A percentile compares a stretch with the other conserved stretches of the same genome.
These are phyloP conservation scores for Leptopterna dolabrata DNA, from an alignment of 2,888 invertebrate species.

Conservation along the genomic window DNA sequence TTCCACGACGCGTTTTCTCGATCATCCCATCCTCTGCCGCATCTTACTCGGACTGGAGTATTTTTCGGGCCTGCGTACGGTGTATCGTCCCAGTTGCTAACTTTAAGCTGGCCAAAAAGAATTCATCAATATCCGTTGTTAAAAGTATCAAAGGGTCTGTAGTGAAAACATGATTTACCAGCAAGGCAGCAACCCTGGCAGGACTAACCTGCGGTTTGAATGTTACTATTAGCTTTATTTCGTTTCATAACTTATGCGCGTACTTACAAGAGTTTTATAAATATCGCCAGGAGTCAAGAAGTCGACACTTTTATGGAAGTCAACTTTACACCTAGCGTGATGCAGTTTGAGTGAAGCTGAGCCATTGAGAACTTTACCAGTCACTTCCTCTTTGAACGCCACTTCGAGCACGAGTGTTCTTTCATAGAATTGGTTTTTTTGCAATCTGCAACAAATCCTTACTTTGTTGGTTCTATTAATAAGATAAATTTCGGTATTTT, in stretches of 20 bases:
- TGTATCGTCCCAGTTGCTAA: constrained; percentile 77
- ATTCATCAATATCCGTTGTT: neutral
- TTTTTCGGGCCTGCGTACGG: constrained; percentile 72
- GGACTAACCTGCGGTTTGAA: no score
- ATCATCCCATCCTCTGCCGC: neutral
- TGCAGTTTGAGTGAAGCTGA: constrained; percentile 80
- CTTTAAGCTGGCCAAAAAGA: constrained; percentile 70
- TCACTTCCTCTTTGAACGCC: constrained; percentile 89
- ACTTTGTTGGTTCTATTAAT: no score
- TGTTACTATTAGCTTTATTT: no score
- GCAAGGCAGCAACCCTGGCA: no score
- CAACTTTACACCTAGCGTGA: constrained; percentile 80
- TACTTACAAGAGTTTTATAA: constrained; percentile 32
- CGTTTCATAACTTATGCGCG: no score
- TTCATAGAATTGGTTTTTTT: constrained; percentile 81
- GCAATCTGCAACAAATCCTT: constrained; percentile 72
- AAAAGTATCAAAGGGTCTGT: no score
- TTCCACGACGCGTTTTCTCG: constrained; percentile 66
- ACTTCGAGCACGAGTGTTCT: constrained; percentile 87
- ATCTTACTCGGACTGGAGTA: constrained; percentile 70
- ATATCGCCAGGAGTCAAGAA: constrained; percentile 6
- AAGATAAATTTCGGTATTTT: no score
- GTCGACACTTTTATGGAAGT: constrained; percentile 68
- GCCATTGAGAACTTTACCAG: constrained; percentile 86
- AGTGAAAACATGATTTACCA: no score